Percentiles rank a stretch among this genome's conserved stretches.
Conservation (phyloP, 2,888 invertebrate genomes). For the Himalopsyche anomala region DNA sequence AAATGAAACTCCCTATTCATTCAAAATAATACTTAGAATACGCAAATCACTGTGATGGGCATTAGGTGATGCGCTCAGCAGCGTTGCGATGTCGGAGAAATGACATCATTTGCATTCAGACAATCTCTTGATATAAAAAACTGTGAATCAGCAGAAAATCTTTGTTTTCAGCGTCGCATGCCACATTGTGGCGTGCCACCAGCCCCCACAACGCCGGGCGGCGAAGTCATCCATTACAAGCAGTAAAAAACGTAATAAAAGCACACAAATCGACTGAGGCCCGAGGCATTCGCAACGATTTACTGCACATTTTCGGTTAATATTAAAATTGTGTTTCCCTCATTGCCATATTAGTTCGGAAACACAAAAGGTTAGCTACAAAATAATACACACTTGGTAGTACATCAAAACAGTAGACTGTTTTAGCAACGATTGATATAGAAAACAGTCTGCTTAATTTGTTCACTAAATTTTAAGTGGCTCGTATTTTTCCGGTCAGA, state of each 20-base stretch:
- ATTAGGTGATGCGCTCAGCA: slow-evolving; percentile 27
- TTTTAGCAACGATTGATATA: too few relatives aligned
- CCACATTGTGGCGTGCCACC: slow-evolving; percentile 17
- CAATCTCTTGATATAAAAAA: slow-evolving; percentile 51
- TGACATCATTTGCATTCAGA: slow-evolving; percentile 47
- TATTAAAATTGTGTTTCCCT: slow-evolving; percentile 5
- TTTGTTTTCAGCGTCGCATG: slow-evolving; percentile 49
- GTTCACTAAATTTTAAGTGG: too few relatives aligned
- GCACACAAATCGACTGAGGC: slow-evolving; percentile 59
- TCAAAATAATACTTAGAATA: slow-evolving; percentile 26
- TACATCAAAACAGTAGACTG: too few relatives aligned
- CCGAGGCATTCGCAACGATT: not conserved
- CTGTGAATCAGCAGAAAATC: slow-evolving; percentile 59
- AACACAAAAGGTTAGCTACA: not conserved
- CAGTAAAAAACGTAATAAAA: slow-evolving; percentile 64
- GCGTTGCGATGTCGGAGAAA: not conserved
- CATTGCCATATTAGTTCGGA: not conserved
- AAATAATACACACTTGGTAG: too few relatives aligned
- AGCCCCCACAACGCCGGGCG: slow-evolving; percentile 20
- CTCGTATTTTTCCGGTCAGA: too few relatives aligned
- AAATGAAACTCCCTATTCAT: not conserved
- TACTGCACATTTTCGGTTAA: slow-evolving; percentile 38
- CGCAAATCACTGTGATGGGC: slow-evolving; percentile 29
- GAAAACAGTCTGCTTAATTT: too few relatives aligned
- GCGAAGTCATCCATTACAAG: slow-evolving; percentile 64